A percentile compares a stretch with the other conserved stretches of the same genome.
phyloP scores from a whole-genome alignment of 2,888 invertebrate genomes.

The Herminia tarsipennalis region DNA sequence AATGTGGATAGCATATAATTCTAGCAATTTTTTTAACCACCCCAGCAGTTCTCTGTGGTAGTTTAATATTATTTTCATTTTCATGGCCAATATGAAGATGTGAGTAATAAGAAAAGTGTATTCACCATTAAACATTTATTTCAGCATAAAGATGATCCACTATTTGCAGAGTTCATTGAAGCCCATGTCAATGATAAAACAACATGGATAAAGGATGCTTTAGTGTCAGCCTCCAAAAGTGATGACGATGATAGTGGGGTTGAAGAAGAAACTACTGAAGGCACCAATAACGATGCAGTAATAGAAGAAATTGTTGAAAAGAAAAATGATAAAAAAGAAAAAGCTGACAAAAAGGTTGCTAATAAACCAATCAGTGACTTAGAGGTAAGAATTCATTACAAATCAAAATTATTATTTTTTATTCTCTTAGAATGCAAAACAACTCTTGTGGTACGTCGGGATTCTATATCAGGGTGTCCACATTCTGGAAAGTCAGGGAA shows the following conservation, averaged over 20 bases:
- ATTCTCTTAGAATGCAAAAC: no score
- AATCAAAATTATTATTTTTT: no score
- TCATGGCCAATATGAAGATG: no score
- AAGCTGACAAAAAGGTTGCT: constrained; percentile 86
- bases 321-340: constrained; percentile 25
- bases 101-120: no score
- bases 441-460: no score
- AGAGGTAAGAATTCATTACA: constrained; percentile 81
- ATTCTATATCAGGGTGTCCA: no score
- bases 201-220: constrained; percentile 72
- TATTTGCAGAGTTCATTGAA: constrained; percentile 95
- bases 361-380: constrained; percentile 91
- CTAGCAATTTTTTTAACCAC: no score
- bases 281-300: constrained; percentile 16
- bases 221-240: constrained; percentile 64
- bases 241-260: constrained; percentile 65
- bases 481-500: no score
- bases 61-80: no score
- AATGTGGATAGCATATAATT: no score
- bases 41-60: no score
- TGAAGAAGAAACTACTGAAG: constrained; percentile 50
- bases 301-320: constrained; percentile 23
- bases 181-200: constrained; percentile 88
- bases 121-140: constrained; percentile 36
- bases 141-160: constrained; percentile 94